These are phyloP conservation scores for Ichneumoninae sp. DNA, from an alignment of 2,888 invertebrate species.

Conservation along the genomic window DNA sequence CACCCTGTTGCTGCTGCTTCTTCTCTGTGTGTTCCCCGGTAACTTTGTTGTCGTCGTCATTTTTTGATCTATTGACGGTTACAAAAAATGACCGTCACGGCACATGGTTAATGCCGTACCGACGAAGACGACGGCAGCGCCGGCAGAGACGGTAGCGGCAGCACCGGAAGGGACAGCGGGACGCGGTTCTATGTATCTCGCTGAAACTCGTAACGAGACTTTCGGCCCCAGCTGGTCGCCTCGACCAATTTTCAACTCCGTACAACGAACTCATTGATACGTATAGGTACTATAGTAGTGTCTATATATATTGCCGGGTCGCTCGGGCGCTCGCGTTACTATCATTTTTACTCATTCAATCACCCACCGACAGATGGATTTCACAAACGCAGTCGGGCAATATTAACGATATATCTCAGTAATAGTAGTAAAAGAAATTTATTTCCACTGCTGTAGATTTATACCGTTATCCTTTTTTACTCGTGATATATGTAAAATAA, in stretches of 20 bases:
- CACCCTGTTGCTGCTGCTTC: constrained; percentile 8
- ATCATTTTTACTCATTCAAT: constrained; percentile 60
- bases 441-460: too few species aligned
- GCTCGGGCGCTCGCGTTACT: constrained; percentile 31
- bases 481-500: too few species aligned
- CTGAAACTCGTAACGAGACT: constrained; percentile 37
- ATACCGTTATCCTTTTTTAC: too few species aligned
- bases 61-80: too few species aligned
- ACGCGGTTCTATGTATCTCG: background rate
- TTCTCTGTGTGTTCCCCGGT: constrained; percentile 66
- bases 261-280: constrained; percentile 66
- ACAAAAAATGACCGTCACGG: too few species aligned
- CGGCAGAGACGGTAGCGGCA: constrained; percentile 11
- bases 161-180: constrained; percentile 34
- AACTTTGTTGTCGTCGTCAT: constrained; percentile 31
- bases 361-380: constrained; percentile 23
- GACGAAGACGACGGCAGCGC: constrained; percentile 19
- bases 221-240: constrained; percentile 8
- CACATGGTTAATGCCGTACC: constrained; percentile 25
- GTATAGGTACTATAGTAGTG: constrained; percentile 34
- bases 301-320: constrained; percentile 17
- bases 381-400: constrained; percentile 24
- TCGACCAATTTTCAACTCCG: constrained; percentile 64
- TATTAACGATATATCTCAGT: background rate
- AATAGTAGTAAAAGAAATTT: too few species aligned